Evolutionary conservation across 1,140 invertebrate species (phyloP), one percentile per base, ranked within the genome.

Genomic region (Diachasmimorpha longicaudata): DNA sequence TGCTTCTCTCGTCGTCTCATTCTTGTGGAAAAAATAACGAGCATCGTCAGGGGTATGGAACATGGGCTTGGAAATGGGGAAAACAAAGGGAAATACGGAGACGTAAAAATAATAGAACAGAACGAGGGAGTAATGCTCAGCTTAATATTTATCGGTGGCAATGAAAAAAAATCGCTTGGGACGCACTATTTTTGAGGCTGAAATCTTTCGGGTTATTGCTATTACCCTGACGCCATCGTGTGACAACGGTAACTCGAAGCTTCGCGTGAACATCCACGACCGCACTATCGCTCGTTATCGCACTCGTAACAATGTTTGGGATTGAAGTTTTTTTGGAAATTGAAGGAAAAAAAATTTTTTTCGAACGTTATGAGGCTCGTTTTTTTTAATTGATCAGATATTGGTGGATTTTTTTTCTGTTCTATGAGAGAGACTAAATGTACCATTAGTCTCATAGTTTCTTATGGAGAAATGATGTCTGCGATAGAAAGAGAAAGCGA

Each of bases 131-230:
- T 31, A 39, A 67, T 69, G 31, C 67, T n/a, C 16, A n/a, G 67
- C 39, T 37, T 44, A 44, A 42, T 39, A 44, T 69, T 39, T 69
- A 39, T 39, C 19, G 46, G 23, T 48, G 46, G 25, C 4, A 36
- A 72, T 52, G 31, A 72, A 72, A 52, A 72, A 55, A 58, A 39
- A 75, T 69, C 19, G 67, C 25, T 63, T 10, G 37, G 39, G 48
- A 42, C 68, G 52, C 67, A 70, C 46, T 55, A 3, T 42, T 70
- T 48, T 13, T 14, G 19, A 11, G 10, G 31, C 36, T 44, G 46
- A 46, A 70, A 69, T 75, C 74, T 70, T 75, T 75, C 52, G n/a
- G 39, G 25, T 75, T 75, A 75, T 58, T 75, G 44, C 68, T 70
- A 75, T 70, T 75, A 70, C 74, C 55, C 25, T 31, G 36, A 69